Evolutionary conservation across 2,113 vertebrate genomes (phyloP), one percentile per base, ranked within the genome.

Genomic region (Vidua chalybeata): DNA sequence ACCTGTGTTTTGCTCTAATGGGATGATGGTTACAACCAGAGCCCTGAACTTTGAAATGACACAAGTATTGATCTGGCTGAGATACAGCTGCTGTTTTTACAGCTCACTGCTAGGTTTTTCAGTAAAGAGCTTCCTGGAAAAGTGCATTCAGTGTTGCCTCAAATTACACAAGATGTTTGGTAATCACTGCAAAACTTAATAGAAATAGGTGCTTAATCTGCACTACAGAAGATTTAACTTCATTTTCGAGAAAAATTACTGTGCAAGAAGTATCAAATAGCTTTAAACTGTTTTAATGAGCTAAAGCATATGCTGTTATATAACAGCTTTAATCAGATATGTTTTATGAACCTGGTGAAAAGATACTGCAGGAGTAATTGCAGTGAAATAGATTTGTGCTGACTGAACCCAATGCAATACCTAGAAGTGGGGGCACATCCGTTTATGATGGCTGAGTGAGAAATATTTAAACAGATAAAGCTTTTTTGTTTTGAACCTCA

Each of bases 61-160:
- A 13, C 13, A 33, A 79, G 43, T 83, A 89, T 94, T 4, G 67
- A 80, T 90, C 67, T 91, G 75, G 13, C 59, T 89, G 66, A 58
- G 78, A 59, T 77, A n/a, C 75, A 89, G 61, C 81, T 95, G 58
- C 74, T 89, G 43, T 84, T 96, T 85, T 77, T 59, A 33, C 59
- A 78, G 67, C 43, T 93, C 13, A 51, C 41, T 94, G 48, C 39
- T 67, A 62, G 78, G 52, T 90, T 89, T 80, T 59, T 67, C 78
- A 74, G 9, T 74, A 49, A 77, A 90, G 75, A 94, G 51, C 67
- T 83, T 93, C 78, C 55, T 54, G 59, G 69, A 84, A 39, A 88
- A 74, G 43, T 37, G 28, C 45, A 28, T 80, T 90, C 83, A 46
- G 11, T 54, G 58, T 78, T 93, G 46, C 58, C 48, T 91, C 72